Evolutionary conservation across 2,113 vertebrate genomes (phyloP).

Genomic region (Telmatochromis sp.): DNA sequence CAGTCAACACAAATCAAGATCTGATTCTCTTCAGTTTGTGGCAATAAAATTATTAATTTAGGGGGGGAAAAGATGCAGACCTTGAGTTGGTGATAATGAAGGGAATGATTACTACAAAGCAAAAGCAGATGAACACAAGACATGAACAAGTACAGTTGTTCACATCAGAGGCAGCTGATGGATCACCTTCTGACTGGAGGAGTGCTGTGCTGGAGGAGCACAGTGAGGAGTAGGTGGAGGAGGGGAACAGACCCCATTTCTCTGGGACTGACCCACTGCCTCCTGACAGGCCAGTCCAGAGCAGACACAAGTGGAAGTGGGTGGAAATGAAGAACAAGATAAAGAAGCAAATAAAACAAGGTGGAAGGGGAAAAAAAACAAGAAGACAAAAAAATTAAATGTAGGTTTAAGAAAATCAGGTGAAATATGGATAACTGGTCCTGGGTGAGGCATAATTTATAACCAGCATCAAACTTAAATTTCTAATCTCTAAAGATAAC

Average conservation of each 20-base stretch:
- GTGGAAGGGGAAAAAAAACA: background rate
- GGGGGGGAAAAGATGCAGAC: background rate
- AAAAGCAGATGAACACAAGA: background rate
- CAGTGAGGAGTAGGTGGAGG: background rate
- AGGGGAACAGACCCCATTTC: conserved; percentile 42
- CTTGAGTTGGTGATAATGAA: background rate
- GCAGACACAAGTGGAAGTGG: background rate
- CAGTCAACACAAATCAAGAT: background rate
- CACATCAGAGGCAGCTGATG: conserved; percentile 11
- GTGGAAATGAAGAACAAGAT: background rate
- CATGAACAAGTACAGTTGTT: background rate
- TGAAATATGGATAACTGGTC: background rate
- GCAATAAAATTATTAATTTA: background rate
- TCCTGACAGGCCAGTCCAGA: conserved; percentile 28
- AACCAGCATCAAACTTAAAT: background rate
- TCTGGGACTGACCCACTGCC: conserved; percentile 46
- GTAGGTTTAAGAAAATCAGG: background rate
- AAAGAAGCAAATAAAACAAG: background rate
- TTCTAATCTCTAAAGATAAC: background rate
- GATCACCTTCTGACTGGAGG: conserved; percentile 61
- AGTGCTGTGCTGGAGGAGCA: conserved; percentile 26
- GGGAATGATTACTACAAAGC: background rate
- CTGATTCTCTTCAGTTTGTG: background rate
- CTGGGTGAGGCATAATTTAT: background rate
- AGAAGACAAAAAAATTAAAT: background rate